These are phyloP conservation scores for Peromyscus californicus DNA, from an alignment of 2,113 vertebrate species.

Conservation along the genomic window DNA sequence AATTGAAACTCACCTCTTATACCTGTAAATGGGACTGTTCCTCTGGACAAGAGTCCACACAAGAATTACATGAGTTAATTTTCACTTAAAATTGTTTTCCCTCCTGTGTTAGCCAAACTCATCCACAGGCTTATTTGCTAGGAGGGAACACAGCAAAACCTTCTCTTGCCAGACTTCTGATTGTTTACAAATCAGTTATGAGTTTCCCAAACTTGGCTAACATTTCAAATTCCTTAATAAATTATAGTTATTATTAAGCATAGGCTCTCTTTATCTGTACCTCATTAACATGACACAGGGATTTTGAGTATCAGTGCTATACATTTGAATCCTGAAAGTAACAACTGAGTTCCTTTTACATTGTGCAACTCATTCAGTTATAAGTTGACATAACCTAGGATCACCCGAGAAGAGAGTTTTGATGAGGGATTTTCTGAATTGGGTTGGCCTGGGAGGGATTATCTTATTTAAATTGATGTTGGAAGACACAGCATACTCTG, in stretches of 20 bases:
- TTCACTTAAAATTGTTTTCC: neutral
- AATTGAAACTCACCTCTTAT: neutral
- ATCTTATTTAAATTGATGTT: neutral
- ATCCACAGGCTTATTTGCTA: neutral
- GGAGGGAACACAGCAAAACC: neutral
- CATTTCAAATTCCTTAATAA: conserved; percentile 25
- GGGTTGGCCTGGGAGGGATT: neutral
- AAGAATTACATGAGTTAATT: conserved; percentile 44
- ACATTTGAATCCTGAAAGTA: neutral
- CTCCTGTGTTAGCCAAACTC: neutral
- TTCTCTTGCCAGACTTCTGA: conserved; percentile 11
- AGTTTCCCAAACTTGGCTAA: conserved; percentile 17
- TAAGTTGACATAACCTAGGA: neutral
- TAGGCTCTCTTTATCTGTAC: neutral
- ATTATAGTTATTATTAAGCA: conserved; percentile 12
- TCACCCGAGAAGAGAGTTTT: neutral
- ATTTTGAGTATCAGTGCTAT: neutral
- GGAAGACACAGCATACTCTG: neutral
- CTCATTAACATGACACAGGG: neutral
- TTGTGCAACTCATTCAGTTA: neutral
- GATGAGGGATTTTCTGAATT: neutral
- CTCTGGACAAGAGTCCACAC: neutral
- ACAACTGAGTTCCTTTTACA: neutral
- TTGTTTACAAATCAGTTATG: conserved; percentile 47
- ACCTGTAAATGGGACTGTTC: neutral